Percentiles rank a stretch among this genome's conserved stretches.
Conservation (phyloP, 2,888 invertebrate species). For the Philopedon plagiatum region DNA sequence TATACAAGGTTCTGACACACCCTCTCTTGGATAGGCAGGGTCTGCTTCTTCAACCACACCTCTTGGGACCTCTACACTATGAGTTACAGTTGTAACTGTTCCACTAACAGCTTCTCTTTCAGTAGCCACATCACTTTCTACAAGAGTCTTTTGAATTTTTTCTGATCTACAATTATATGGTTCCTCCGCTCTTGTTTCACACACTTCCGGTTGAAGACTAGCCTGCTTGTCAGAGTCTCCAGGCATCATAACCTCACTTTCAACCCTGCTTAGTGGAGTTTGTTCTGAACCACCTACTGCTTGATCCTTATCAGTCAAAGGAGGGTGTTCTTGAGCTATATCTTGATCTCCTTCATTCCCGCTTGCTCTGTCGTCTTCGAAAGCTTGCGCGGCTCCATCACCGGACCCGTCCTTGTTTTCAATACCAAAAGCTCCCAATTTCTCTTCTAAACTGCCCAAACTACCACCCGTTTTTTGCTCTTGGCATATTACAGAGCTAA, state of each 20-base stretch:
- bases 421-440: not conserved
- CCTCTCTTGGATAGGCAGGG: not conserved
- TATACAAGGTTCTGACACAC: not conserved
- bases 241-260: not conserved
- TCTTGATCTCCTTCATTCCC: not conserved
- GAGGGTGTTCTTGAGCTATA: not conserved
- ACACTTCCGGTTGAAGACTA: not conserved
- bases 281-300: not conserved
- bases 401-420: not conserved
- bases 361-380: not conserved
- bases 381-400: not conserved
- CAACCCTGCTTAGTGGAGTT: not conserved
- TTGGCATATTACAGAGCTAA: not conserved
- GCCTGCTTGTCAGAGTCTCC: not conserved
- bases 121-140: not conserved
- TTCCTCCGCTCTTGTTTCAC: not conserved
- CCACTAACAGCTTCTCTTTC: not conserved
- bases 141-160: not conserved
- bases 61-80: not conserved
- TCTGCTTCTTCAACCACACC: not conserved
- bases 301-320: not conserved
- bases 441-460: constrained; percentile 2
- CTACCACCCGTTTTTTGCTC: not conserved
- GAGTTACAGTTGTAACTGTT: not conserved
- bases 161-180: not conserved